Conservation (phyloP, 2,888 invertebrate genomes). For the Xylocampa areola region DNA sequence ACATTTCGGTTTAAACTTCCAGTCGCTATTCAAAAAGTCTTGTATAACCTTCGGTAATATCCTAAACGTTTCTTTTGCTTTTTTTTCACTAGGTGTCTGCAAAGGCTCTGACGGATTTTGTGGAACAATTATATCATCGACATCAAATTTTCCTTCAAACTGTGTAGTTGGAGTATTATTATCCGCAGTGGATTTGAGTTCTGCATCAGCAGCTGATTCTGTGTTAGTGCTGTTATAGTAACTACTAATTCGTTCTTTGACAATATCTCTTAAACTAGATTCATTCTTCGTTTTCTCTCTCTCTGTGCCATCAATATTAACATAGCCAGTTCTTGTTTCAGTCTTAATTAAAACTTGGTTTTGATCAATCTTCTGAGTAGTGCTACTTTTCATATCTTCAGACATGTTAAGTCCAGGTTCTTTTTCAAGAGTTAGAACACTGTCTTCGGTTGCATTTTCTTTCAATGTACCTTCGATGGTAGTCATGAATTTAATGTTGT, state of each 20-base stretch:
- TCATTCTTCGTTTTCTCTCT: slow-evolving; percentile 79
- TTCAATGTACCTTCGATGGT: slow-evolving; percentile 76
- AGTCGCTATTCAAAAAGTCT: slow-evolving; percentile 87
- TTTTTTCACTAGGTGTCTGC: slow-evolving; percentile 76
- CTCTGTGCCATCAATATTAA: slow-evolving; percentile 84
- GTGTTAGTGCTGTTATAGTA: slow-evolving; percentile 69
- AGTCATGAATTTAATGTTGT: slow-evolving; percentile 82
- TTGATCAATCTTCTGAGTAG: slow-evolving; percentile 60
- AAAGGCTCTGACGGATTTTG: slow-evolving; percentile 66
- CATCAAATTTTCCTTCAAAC: slow-evolving; percentile 67
- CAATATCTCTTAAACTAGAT: slow-evolving; percentile 73
- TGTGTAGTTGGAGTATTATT: slow-evolving; percentile 44
- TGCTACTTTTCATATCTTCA: slow-evolving; percentile 37
- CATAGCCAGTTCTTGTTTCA: slow-evolving; percentile 83
- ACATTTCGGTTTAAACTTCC: slow-evolving; percentile 89
- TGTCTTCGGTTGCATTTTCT: slow-evolving; percentile 60
- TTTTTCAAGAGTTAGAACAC: slow-evolving; percentile 29
- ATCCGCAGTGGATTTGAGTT: slow-evolving; percentile 34
- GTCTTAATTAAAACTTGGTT: slow-evolving; percentile 82
- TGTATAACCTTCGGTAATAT: slow-evolving; percentile 90
- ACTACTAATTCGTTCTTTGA: slow-evolving; percentile 76
- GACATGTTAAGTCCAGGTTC: slow-evolving; percentile 30
- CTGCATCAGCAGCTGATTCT: slow-evolving; percentile 56
- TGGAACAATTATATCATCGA: slow-evolving; percentile 82
- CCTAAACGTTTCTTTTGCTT: slow-evolving; percentile 77